phyloP scores from a whole-genome alignment of 2,888 invertebrate species.

The Drosophila glabriapex region DNA sequence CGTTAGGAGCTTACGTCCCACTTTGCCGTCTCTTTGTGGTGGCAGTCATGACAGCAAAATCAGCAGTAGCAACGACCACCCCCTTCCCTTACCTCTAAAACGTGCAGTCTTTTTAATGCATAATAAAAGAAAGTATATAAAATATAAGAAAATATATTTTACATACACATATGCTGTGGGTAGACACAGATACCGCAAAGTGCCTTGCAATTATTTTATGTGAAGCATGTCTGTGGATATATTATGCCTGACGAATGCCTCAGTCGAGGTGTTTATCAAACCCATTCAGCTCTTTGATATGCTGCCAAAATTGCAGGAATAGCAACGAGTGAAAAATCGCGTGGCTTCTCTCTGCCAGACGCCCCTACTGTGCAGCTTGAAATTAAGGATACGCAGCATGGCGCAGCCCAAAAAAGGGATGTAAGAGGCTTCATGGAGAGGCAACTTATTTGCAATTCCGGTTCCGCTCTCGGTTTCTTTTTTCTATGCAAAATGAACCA shows the following conservation, averaged over 20 bases:
- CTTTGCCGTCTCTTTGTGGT: slow-evolving; percentile 8
- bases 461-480: neutral
- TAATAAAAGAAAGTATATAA: slow-evolving; percentile 57
- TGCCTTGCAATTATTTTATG: slow-evolving; percentile 33
- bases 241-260: slow-evolving; percentile 31
- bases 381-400: slow-evolving; percentile 43
- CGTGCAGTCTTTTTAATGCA: slow-evolving; percentile 47
- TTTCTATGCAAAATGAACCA: slow-evolving; percentile 5
- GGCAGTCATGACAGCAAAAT: slow-evolving; percentile 49
- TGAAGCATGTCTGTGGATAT: slow-evolving; percentile 14
- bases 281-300: slow-evolving; percentile 57
- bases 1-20: slow-evolving; percentile 3
- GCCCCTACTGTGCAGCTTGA: slow-evolving; percentile 24
- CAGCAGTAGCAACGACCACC: slow-evolving; percentile 14
- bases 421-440: neutral
- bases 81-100: slow-evolving; percentile 20
- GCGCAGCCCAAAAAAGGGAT: neutral
- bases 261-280: slow-evolving; percentile 56
- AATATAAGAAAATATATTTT: neutral
- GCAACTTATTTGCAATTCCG: slow-evolving; percentile 32
- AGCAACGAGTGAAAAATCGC: slow-evolving; percentile 9
- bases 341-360: neutral
- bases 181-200: slow-evolving; percentile 10
- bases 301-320: slow-evolving; percentile 21
- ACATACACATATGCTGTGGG: neutral